Conservation (phyloP, 2,113 vertebrate genomes). For the Gracilinanus agilis region DNA sequence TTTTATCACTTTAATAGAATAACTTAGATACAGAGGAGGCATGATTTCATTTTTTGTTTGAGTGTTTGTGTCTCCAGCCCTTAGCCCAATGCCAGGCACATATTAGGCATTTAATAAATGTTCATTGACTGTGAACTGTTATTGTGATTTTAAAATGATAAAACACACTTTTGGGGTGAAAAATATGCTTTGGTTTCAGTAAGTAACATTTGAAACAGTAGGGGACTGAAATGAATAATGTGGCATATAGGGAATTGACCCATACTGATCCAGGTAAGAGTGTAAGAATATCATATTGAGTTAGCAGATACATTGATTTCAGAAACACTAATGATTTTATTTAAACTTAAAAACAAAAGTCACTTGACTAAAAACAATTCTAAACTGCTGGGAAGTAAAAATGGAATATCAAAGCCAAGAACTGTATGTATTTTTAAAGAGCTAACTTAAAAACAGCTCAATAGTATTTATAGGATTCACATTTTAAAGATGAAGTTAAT, state of each 20-base stretch:
- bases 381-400: conserved; percentile 73
- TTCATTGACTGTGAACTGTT: background rate
- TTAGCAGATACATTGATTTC: conserved; percentile 40
- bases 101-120: background rate
- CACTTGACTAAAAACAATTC: conserved; percentile 59
- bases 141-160: background rate
- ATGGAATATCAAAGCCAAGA: conserved; percentile 72
- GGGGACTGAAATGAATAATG: conserved; percentile 32
- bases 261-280: conserved; percentile 7
- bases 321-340: conserved; percentile 57
- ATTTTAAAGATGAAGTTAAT: conserved; percentile 74
- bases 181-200: conserved; percentile 11
- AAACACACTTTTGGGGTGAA: background rate
- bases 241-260: conserved; percentile 30
- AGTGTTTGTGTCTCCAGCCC: background rate
- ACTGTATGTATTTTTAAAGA: conserved; percentile 73
- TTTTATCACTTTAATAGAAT: background rate
- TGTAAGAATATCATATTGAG: conserved; percentile 34
- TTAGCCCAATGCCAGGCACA: background rate
- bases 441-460: conserved; percentile 78
- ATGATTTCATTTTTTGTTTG: background rate
- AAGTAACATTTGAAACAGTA: conserved; percentile 2
- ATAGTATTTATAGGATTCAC: conserved; percentile 63
- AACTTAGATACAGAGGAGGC: background rate
- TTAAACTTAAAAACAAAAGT: conserved; percentile 52